Base-by-base conservation (phyloP, 2,113 vertebrate species). In the Megatriorchis doriae region DNA sequence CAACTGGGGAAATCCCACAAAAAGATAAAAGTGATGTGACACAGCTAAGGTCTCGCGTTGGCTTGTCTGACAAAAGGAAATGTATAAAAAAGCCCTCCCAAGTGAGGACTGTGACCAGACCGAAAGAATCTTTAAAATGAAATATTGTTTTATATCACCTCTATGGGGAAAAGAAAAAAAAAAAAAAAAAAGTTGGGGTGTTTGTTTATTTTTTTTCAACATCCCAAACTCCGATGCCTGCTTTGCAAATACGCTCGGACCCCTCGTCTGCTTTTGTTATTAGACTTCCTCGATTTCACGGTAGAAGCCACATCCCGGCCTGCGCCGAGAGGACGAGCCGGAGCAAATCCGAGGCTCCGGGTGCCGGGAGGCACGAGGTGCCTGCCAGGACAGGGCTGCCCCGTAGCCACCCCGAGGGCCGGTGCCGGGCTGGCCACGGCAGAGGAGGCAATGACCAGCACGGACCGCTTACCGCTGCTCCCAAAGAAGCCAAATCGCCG, bases 191-290 rank as follows among this genome's bases (percentile, higher is more conserved):
- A 53, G 12, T 10, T 31, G 19, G 9, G 10, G 2, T 4, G 23
- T 14, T 26, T 4, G 23, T 14, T 26, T 25, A 1, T 6, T 26
- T 19, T 40, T 40, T 61, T n/a, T 56, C 42, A 75, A 38, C 62
- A 68, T 50, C 50, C 34, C 34, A 36, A 26, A 55, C 79, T 71
- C 29, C 26, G 19, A 25, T 27, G 50, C 27, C 16, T 38, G 17
- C 20, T 67, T 45, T 74, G n/a, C 77, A 71, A 55, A 74, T 0
- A 0, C 3, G 1, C 53, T 89, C 20, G 1, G 17, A 26, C 9
- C 48, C 52, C 38, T 74, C 1, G 1, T 38, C 75, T 66, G 18
- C 65, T 79, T 67, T 56, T 77, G 47, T 36, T 52, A 0, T 36
- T 53, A 14, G 9, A 56, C 8, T 61, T 86, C 4, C 32, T 47